Evolutionary conservation across 2,888 invertebrate species (phyloP), one percentile per base, ranked within the genome.

Genomic region (Encarsia formosa): DNA sequence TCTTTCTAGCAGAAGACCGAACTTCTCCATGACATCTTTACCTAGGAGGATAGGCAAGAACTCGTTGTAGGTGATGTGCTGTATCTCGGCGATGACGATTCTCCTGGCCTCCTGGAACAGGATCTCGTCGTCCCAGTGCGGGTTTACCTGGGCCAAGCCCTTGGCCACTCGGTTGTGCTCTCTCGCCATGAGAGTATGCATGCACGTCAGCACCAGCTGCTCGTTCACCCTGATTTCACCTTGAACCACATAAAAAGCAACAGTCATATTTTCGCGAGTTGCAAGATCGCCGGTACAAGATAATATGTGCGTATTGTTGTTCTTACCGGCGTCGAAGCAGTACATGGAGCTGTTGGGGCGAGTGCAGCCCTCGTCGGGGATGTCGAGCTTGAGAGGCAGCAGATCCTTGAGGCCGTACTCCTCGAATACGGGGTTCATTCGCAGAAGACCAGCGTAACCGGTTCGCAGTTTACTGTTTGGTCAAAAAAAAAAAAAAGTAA

Each of bases 41-140:
- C 93, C 93, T 20, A 93, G 79, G 9, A 93, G 75, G 63, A 93
- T 89, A 11, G 93, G 92, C 61, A 93, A 74, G 74, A 92, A 93
- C 74, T 93, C 93, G 67, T 92, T 92, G 75, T 83, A 93, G 0
- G 91, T 92, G 52, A 93, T 85, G 67, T 93, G 92, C 69, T 93
- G 92, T 52, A 93, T 87, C 71, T 87, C 84, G 4, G 90, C 92
- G 49, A 92, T 87, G 61, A 86, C 86, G 64, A 93, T 89, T 46
- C 91, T 81, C 58, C 92, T 79, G 0, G 91, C 77, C 76, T 92
- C 92, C 70, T 93, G 93, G 79, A 86, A 94, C 1, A 93, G 74
- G 0, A 87, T 92, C 75, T 94, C 94, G 65, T 94, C 94, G 66
- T 92, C 90, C 94, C 93, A 94, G 70, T 91, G 91, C 0, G 91